These are phyloP conservation scores for Drosophila lacicola DNA, from an alignment of 2,888 invertebrate genomes.

Conservation along the genomic window DNA sequence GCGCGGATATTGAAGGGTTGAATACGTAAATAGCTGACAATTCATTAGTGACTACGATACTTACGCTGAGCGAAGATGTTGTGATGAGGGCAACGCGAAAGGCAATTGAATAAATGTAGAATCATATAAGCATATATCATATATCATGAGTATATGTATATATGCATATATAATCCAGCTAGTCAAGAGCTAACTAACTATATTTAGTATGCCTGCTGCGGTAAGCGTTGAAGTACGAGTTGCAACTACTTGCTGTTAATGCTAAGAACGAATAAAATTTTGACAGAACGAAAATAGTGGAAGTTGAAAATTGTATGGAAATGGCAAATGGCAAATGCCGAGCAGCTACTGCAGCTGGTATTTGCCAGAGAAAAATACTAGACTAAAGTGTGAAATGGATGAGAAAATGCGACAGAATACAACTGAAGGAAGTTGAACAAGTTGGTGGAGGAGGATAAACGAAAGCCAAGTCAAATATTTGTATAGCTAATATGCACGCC, in stretches of 20 bases:
- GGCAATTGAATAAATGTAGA: conserved; percentile 6
- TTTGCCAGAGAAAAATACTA: conserved; percentile 38
- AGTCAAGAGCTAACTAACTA: conserved; percentile 4
- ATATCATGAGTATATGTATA: conserved; percentile 1
- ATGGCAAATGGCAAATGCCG: conserved; percentile 5
- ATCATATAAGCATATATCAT: background rate
- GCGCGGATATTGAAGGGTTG: conserved; percentile 18
- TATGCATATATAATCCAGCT: background rate
- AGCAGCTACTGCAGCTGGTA: conserved; percentile 12
- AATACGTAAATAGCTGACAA: conserved; percentile 28
- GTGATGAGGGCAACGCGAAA: conserved; percentile 1
- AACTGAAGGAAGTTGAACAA: conserved; percentile 19
- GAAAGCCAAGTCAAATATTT: conserved; percentile 70
- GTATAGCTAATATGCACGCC: conserved; percentile 72
- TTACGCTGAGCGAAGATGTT: conserved; percentile 32
- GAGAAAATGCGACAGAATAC: conserved; percentile 23
- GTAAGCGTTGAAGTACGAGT: conserved; percentile 12
- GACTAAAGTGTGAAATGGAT: conserved; percentile 46
- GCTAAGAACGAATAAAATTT: conserved; percentile 8
- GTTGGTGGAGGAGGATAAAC: conserved; percentile 15
- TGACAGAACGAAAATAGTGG: conserved; percentile 9
- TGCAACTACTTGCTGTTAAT: conserved; percentile 36
- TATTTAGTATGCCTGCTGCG: background rate
- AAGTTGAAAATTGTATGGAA: background rate
- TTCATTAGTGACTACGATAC: conserved; percentile 55